Evolutionary conservation across 2,888 invertebrate genomes (phyloP).

Genomic region (Thyatira batis): DNA sequence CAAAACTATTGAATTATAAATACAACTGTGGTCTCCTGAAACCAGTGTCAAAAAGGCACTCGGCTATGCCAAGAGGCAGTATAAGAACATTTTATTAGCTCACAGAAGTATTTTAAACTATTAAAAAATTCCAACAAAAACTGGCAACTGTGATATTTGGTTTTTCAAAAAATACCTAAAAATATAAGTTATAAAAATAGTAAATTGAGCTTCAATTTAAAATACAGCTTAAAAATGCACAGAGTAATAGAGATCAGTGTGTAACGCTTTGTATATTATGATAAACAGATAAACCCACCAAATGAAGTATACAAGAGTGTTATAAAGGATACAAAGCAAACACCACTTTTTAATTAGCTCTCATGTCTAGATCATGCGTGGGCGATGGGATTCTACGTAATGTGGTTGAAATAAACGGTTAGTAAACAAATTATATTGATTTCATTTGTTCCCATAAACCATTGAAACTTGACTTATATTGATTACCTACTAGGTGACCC

Average conservation of each 20-base stretch:
- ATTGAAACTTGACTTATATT: too few relatives aligned
- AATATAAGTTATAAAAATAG: constrained; percentile 22
- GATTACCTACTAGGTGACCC: too few relatives aligned
- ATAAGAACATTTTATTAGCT: not conserved
- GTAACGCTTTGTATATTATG: not conserved
- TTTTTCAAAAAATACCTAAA: not conserved
- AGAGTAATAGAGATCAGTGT: constrained; percentile 13
- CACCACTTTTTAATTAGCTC: constrained; percentile 21
- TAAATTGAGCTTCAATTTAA: constrained; percentile 34
- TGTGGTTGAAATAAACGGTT: constrained; percentile 78
- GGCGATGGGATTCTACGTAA: constrained; percentile 56
- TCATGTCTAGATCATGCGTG: constrained; percentile 23
- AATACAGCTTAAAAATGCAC: constrained; percentile 35
- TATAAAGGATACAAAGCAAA: not conserved
- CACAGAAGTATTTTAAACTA: not conserved
- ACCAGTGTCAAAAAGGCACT: not conserved
- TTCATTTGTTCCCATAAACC: constrained; percentile 31
- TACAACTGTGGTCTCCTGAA: not conserved
- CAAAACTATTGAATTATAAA: not conserved
- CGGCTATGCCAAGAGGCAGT: not conserved
- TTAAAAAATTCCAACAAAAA: not conserved
- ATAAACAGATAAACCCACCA: constrained; percentile 4
- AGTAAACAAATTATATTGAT: constrained; percentile 57
- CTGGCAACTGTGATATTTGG: not conserved
- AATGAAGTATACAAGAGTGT: not conserved